Evolutionary conservation across 2,797 vertebrate species (phyloP), one percentile per base, ranked within the genome.

Genomic region (Clarias pachynema): DNA sequence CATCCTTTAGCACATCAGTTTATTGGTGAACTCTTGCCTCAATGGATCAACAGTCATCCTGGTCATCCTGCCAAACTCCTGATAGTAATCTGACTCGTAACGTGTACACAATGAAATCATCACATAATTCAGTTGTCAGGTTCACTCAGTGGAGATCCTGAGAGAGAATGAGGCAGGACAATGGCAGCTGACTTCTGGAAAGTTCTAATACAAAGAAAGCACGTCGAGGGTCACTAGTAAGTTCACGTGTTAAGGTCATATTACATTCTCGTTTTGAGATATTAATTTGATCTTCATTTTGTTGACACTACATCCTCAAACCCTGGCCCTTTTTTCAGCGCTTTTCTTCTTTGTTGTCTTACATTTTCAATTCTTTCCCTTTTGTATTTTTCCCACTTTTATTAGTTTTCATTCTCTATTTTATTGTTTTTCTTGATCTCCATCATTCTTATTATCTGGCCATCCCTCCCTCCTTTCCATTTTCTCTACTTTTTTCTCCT

Each of bases 61-160:
- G 37, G 60, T 44, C 62, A 29, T 29, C 37, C 9, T 80, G 60
- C 60, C 62, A 49, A 29, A 40, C 34, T 5, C 6, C 34, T 79
- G 75, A 60, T 24, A 24, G 57, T 79, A 79, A 79, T 79, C 57
- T 15, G 59, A 79, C 59, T 44, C 24, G 24, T 20, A 44, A 79
- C 26, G 49, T 44, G 14, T 40, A 62, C 57, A 79, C 57, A 79
- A 44, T 44, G 34, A 65, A n/a, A n/a, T 79, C 31, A 44, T 79
- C 59, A 18, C 22, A 9, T 9, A 79, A 63, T 62, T 62, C 34
- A 79, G 31, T 37, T 22, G 2, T 78, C 75, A 60, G 22, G 31
- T 63, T 63, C 77, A 37, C 22, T 79, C 20, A 0, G 10, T 15
- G 15, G 31, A 62, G 75, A 62, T 40, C 59, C 16, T 4, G 1